A percentile compares a stretch with the other conserved stretches of the same genome.
These are phyloP conservation scores for Murina feae DNA, from an alignment of 2,113 vertebrate species.

Conservation along the genomic window DNA sequence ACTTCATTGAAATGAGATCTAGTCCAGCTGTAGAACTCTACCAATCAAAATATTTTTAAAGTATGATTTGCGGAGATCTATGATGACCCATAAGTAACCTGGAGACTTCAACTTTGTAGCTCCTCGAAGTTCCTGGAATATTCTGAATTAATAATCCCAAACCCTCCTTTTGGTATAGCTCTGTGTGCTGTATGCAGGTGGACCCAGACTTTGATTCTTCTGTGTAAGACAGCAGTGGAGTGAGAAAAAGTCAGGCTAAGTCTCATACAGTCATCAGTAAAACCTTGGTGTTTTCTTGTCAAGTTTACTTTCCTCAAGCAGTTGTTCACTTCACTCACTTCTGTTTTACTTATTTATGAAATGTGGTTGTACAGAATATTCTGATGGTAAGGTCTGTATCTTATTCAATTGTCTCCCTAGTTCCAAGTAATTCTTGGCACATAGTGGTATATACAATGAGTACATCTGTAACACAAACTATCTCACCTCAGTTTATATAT, in stretches of 20 bases:
- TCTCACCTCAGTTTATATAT: background rate
- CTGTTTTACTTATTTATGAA: background rate
- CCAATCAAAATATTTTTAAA: background rate
- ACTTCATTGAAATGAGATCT: background rate
- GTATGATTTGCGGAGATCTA: background rate
- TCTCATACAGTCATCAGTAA: background rate
- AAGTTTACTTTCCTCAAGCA: background rate
- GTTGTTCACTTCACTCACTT: background rate
- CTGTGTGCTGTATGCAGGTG: background rate
- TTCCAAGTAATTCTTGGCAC: background rate
- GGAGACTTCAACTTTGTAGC: background rate
- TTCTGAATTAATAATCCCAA: background rate
- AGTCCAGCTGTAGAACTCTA: background rate
- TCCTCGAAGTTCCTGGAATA: background rate
- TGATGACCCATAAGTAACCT: background rate
- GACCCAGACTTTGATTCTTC: background rate
- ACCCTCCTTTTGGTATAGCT: background rate
- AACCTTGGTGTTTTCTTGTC: background rate
- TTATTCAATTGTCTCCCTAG: background rate
- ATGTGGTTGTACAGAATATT: background rate
- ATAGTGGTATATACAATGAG: background rate
- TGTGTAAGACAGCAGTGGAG: background rate
- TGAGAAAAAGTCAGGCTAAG: background rate
- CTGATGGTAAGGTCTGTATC: background rate
- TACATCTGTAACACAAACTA: background rate